Evolutionary conservation across 2,113 vertebrate genomes (phyloP).

Genomic region (Serilophus lunatus): DNA sequence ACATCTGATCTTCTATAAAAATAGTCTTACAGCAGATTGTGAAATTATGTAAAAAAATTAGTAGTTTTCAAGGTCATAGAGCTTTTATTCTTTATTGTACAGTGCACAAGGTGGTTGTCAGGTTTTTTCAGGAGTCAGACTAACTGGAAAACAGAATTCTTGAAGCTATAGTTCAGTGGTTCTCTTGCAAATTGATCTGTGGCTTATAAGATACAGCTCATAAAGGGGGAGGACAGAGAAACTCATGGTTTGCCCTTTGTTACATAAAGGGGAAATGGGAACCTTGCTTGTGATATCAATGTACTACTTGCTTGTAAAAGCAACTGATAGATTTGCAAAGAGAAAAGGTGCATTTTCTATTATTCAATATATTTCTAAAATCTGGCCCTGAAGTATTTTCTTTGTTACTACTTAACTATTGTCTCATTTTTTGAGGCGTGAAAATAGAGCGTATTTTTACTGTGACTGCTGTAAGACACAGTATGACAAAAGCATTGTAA

Average conservation of each 20-base stretch:
- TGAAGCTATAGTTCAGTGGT: neutral
- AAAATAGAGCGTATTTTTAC: neutral
- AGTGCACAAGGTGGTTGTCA: neutral
- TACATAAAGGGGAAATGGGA: neutral
- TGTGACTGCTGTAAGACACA: neutral
- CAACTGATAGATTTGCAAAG: neutral
- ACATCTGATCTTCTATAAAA: neutral
- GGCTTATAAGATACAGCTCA: neutral
- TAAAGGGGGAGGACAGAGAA: neutral
- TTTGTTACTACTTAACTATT: neutral
- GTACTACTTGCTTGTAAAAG: neutral
- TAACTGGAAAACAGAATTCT: neutral
- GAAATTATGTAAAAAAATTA: neutral
- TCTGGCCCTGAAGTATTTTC: neutral
- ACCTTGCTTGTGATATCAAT: neutral
- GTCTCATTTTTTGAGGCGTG: neutral
- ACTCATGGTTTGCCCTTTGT: neutral
- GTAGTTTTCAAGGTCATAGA: neutral
- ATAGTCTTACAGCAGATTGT: neutral
- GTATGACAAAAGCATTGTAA: neutral
- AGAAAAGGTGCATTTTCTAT: neutral
- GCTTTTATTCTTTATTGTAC: neutral
- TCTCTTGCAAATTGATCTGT: neutral
- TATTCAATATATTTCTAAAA: neutral
- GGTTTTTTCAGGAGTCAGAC: neutral